Evolutionary conservation across 2,888 invertebrate species (phyloP), one percentile per base, ranked within the genome.

Genomic region (Synanthedon myopaeformis): DNA sequence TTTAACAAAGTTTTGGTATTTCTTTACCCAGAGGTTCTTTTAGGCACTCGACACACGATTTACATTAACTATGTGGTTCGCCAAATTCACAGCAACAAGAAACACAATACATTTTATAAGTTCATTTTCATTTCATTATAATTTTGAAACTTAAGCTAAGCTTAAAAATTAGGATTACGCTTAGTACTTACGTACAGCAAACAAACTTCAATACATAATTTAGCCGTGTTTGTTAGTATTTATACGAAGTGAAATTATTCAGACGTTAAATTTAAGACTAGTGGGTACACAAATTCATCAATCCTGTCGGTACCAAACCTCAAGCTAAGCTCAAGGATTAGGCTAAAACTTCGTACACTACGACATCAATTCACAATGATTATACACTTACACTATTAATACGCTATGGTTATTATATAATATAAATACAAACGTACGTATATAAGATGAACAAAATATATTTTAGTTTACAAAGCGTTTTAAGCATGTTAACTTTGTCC

Each of bases 21-120:
- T 69, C 10, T 13, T 35, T 62, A 69, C 69, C 62, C 63, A 72
- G 84, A 84, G 84, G 84, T 84, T 84, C 83, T 82, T 82, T 83
- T 81, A 80, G 75, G 83, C 84, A 83, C 73, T 74, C 68, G 62
- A 66, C 67, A 61, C 62, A n/a, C 48, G 41, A 52, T 56, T 60
- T 55, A 54, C 48, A 59, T 60, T 53, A 10, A 55, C 51, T 53
- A 55, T 63, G 58, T 67, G 74, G 67, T 75, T 74, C 69, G 65
- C 69, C 71, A 72, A 76, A 73, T 74, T 66, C 67, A 58, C 64
- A 61, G 58, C 35, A 35, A 35, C 35, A 35, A 35, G 35, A 35
- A 35, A 35, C 35, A 35, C 35, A 35, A 35, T 35, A 35, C 35
- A 35, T 8, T 35, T 8, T 35, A 35, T 10, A 10, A 35, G 35